phyloP scores from a whole-genome alignment of 1,140 invertebrate genomes.

The Apis mellifera region Amel_HAv3.1 CM009932.2:9721501-9722000 shows the following conservation, averaged over 20 bases:
- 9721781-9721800: no score
- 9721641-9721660: neutral
- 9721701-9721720: no score
- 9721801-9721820: no score
- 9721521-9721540: constrained; percentile 77
- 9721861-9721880: neutral
- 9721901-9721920: constrained; percentile 10
- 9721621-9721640: constrained; percentile 6
- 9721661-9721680: constrained; percentile 33
- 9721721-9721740: no score
- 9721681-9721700: constrained; percentile 66
- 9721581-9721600: constrained; percentile 78
- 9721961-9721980: neutral
- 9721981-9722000: constrained; percentile 28
- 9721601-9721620: constrained; percentile 77
- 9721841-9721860: neutral
- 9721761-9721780: no score
- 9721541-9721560: constrained; percentile 79
- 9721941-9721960: constrained; percentile 37
- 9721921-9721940: neutral
- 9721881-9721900: neutral
- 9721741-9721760: no score
- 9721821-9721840: neutral
- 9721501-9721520: constrained; percentile 78
- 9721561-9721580: constrained; percentile 78